Evolutionary conservation across 2,113 vertebrate genomes (phyloP).

Genomic region (Indri indri): DNA sequence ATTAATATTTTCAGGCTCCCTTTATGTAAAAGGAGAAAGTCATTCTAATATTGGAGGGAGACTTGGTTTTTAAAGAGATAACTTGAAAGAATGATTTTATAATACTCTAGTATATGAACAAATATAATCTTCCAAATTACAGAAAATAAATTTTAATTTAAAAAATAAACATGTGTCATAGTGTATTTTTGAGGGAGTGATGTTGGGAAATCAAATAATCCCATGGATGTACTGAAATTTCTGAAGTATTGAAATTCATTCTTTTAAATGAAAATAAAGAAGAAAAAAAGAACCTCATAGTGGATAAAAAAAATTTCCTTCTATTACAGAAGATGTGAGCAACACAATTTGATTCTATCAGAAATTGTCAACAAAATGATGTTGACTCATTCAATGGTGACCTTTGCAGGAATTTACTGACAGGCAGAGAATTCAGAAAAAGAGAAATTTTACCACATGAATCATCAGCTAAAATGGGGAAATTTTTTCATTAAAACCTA

Average conservation of each 20-base stretch:
- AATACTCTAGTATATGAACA: neutral
- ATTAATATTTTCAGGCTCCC: too few relatives aligned
- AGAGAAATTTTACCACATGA: neutral
- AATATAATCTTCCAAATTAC: neutral
- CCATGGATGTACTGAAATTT: neutral
- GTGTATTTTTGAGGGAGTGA: neutral
- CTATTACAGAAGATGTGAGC: neutral
- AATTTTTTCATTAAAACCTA: conserved; percentile 26
- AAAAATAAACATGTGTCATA: neutral
- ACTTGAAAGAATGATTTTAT: neutral
- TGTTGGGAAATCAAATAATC: neutral
- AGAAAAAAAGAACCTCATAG: neutral
- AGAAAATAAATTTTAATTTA: neutral
- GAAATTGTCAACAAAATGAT: conserved; percentile 42
- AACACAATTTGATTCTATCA: neutral
- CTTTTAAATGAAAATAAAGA: neutral
- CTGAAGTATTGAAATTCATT: neutral
- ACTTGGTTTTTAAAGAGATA: neutral
- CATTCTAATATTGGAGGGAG: neutral
- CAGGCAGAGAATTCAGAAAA: conserved; percentile 9
- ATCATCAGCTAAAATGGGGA: neutral
- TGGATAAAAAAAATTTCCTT: neutral
- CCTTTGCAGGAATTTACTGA: neutral
- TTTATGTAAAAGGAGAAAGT: neutral
- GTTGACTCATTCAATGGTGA: neutral